Evolutionary conservation across 1,140 invertebrate genomes (phyloP).

Genomic region (Pogonognathellus flavescens): DNA sequence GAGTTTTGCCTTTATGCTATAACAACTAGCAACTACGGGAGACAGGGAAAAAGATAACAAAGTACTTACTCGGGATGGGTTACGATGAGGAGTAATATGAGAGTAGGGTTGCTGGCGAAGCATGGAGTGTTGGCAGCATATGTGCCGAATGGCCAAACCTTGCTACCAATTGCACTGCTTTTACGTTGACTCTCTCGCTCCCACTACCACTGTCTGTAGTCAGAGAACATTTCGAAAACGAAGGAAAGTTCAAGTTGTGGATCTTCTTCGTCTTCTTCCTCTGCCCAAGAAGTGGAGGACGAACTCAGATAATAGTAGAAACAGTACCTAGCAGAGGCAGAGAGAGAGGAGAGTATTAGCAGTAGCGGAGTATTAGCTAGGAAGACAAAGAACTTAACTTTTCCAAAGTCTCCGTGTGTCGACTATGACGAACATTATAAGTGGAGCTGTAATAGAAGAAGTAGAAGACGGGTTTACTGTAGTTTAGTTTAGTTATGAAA

Average conservation of each 20-base stretch:
- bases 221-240: slow-evolving; percentile 60
- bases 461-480: neutral
- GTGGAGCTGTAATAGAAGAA: neutral
- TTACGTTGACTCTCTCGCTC: slow-evolving; percentile 41
- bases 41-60: slow-evolving; percentile 65
- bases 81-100: slow-evolving; percentile 59
- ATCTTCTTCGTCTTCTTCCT: slow-evolving; percentile 54
- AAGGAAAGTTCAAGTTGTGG: slow-evolving; percentile 62
- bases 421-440: slow-evolving; percentile 5
- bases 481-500: neutral
- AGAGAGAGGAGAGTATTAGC: no score
- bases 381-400: slow-evolving; percentile 37
- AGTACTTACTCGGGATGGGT: slow-evolving; percentile 61
- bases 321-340: no score
- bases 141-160: slow-evolving; percentile 66
- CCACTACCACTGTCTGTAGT: neutral
- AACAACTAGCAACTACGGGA: slow-evolving; percentile 51
- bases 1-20: slow-evolving; percentile 44
- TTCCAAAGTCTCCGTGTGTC: slow-evolving; percentile 12
- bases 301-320: neutral
- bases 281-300: slow-evolving; percentile 33
- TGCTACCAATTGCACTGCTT: slow-evolving; percentile 65
- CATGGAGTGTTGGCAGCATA: slow-evolving; percentile 63
- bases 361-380: neutral
- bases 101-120: slow-evolving; percentile 62